Evolutionary conservation across 1,140 invertebrate species (phyloP).

Genomic region (Pogonomyrmex barbatus): DNA sequence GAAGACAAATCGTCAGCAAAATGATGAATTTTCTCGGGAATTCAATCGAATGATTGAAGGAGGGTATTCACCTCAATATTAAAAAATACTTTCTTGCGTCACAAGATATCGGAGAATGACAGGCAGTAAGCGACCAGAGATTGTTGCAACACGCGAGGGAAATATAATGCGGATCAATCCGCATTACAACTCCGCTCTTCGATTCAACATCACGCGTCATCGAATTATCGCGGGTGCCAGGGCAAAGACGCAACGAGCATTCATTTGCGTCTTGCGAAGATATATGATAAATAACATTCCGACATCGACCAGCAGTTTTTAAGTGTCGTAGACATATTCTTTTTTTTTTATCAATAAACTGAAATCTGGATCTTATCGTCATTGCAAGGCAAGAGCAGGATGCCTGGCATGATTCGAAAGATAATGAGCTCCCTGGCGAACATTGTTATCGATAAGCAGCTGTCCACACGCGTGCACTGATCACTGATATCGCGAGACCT

Average conservation of each 20-base stretch:
- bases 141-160: neutral
- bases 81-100: constrained; percentile 4
- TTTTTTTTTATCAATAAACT: neutral
- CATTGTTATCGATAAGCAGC: neutral
- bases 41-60: neutral
- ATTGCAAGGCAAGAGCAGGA: neutral
- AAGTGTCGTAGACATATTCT: neutral
- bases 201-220: neutral
- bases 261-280: neutral
- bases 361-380: neutral
- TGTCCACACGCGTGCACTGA: neutral
- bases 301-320: neutral
- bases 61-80: neutral
- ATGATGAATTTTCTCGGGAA: neutral
- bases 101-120: constrained; percentile 1
- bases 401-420: neutral
- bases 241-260: neutral
- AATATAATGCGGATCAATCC: neutral
- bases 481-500: neutral
- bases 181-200: neutral
- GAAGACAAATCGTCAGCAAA: neutral
- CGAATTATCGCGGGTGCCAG: neutral
- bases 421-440: neutral
- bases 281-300: neutral
- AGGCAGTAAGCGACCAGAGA: no score